phyloP scores from a whole-genome alignment of 2,888 invertebrate species.

The Pseudococcus longispinus region DNA sequence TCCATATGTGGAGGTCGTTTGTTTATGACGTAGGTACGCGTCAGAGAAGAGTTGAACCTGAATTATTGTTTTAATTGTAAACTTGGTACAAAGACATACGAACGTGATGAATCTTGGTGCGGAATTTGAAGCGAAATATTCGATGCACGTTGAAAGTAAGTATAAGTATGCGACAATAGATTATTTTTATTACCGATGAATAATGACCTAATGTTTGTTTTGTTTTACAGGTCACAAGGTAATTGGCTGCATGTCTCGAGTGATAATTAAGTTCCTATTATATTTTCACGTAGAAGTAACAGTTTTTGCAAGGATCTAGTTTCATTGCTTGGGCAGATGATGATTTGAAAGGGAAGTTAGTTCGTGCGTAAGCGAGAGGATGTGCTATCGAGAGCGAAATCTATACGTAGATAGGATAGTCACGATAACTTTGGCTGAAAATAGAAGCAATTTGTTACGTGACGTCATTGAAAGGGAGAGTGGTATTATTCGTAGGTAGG shows the following conservation, averaged over 20 bases:
- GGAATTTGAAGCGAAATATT: neutral
- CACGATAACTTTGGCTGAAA: neutral
- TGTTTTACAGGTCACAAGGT: conserved; percentile 8
- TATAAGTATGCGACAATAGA: neutral
- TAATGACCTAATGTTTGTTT: neutral
- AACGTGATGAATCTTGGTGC: conserved; percentile 19
- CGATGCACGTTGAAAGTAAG: neutral
- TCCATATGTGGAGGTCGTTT: conserved; percentile 22
- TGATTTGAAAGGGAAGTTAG: neutral
- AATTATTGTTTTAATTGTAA: conserved; percentile 7
- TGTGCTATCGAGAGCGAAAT: neutral
- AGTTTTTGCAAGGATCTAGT: neutral
- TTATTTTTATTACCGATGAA: neutral
- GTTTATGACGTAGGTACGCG: neutral
- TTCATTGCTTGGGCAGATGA: neutral
- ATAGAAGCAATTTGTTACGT: neutral
- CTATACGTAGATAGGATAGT: neutral
- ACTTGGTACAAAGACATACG: neutral
- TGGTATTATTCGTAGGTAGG: no score
- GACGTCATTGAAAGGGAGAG: no score
- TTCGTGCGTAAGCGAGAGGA: neutral
- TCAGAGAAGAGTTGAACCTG: neutral
- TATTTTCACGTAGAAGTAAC: neutral
- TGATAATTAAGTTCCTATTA: neutral
- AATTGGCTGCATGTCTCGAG: neutral